Conservation (phyloP, 2,888 invertebrate genomes). For the Holacanthella duospinosa region DNA sequence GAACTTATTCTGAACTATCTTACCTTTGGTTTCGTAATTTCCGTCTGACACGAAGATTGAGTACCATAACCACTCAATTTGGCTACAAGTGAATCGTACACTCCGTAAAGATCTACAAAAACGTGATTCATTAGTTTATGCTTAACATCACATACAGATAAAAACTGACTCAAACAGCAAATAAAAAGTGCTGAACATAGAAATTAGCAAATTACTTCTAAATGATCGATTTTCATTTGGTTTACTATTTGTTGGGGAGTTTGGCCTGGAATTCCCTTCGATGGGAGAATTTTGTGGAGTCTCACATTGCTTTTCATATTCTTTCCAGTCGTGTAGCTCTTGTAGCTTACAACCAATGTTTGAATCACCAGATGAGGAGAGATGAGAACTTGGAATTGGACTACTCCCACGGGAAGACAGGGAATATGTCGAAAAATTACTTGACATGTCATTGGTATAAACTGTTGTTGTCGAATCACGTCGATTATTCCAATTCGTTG, state of each 20-base stretch:
- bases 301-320: conserved; percentile 17
- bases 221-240: conserved; percentile 18
- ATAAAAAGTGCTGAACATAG: not conserved
- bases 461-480: conserved; percentile 31
- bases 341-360: not conserved
- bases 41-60: not conserved
- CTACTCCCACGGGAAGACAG: conserved; percentile 18
- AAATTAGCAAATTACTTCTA: conserved; percentile 18
- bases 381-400: conserved; percentile 16
- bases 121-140: not conserved
- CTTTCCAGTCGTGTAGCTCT: not conserved
- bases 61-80: not conserved
- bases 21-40: not conserved
- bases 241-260: conserved; percentile 20
- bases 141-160: too few relatives aligned
- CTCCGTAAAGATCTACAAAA: not conserved
- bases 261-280: conserved; percentile 30
- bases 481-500: conserved; percentile 19
- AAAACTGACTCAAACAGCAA: too few relatives aligned
- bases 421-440: conserved; percentile 25
- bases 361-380: conserved; percentile 5
- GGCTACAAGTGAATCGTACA: conserved; percentile 1
- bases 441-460: conserved; percentile 23
- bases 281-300: conserved; percentile 34
- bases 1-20: too few relatives aligned